Evolutionary conservation across 1,140 invertebrate species (phyloP).

Genomic region (Zaprionus kolodkinae): DNA sequence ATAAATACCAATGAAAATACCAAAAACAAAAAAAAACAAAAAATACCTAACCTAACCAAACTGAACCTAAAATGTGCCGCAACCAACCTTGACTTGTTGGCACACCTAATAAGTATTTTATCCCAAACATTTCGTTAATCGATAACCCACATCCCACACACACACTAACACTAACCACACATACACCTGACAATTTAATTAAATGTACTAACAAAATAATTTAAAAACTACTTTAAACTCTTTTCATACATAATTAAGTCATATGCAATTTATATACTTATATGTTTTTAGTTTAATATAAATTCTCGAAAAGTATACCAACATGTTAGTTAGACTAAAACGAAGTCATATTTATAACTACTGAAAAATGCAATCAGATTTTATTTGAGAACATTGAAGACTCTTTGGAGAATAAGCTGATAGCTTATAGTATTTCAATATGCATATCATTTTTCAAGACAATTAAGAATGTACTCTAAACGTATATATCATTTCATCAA

Average conservation of each 20-base stretch:
- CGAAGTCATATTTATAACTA: constrained; percentile 10
- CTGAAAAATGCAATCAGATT: background rate
- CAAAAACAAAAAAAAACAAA: constrained; percentile 38
- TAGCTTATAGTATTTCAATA: background rate
- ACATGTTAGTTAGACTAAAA: constrained; percentile 44
- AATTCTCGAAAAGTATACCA: background rate
- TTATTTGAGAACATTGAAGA: constrained; percentile 8
- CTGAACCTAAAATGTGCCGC: constrained; percentile 19
- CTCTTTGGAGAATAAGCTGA: background rate
- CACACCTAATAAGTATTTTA: constrained; percentile 28
- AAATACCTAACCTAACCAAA: constrained; percentile 41
- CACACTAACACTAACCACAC: constrained; percentile 30
- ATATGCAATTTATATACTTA: constrained; percentile 32
- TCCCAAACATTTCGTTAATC: constrained; percentile 31
- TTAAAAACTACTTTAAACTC: constrained; percentile 26
- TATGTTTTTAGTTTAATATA: constrained; percentile 11
- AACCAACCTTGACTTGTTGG: constrained; percentile 36
- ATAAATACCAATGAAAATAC: constrained; percentile 60
- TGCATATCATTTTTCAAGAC: background rate
- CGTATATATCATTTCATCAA: background rate
- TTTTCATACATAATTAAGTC: constrained; percentile 52
- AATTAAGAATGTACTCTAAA: background rate
- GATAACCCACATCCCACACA: constrained; percentile 40
- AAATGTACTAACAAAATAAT: constrained; percentile 46
- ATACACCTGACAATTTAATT: constrained; percentile 16